phyloP scores from a whole-genome alignment of 2,888 invertebrate species.

The Melinaea marsaeus region DNA sequence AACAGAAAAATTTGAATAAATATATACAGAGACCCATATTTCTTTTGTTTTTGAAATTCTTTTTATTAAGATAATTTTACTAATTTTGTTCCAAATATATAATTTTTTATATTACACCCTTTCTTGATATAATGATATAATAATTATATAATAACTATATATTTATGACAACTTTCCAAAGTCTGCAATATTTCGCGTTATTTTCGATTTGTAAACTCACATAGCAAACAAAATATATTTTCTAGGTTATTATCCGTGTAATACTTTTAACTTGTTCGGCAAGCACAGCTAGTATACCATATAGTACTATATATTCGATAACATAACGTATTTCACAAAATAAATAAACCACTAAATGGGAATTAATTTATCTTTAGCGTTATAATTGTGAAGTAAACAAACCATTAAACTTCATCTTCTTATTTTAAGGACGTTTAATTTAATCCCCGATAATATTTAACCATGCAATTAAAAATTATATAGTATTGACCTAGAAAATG shows the following conservation, averaged over 20 bases:
- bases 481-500: too few relatives aligned
- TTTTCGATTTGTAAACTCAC: slow-evolving; percentile 14
- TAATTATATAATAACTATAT: slow-evolving; percentile 18
- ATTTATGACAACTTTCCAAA: slow-evolving; percentile 14
- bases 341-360: too few relatives aligned
- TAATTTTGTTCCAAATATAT: slow-evolving; percentile 21
- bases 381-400: too few relatives aligned
- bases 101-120: slow-evolving; percentile 16
- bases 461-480: too few relatives aligned
- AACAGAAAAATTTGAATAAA: neutral
- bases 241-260: slow-evolving; percentile 25
- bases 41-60: too few relatives aligned
- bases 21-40: too few relatives aligned
- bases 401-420: too few relatives aligned
- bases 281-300: slow-evolving; percentile 35
- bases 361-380: too few relatives aligned
- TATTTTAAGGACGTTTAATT: too few relatives aligned
- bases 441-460: too few relatives aligned
- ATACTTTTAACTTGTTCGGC: slow-evolving; percentile 41
- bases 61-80: neutral
- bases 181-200: slow-evolving; percentile 6
- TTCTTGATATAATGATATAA: slow-evolving; percentile 10
- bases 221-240: slow-evolving; percentile 1
- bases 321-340: slow-evolving; percentile 12
- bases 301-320: slow-evolving; percentile 35